Evolutionary conservation across 2,888 invertebrate species (phyloP).

Genomic region (Micoletzkya japonica): DNA sequence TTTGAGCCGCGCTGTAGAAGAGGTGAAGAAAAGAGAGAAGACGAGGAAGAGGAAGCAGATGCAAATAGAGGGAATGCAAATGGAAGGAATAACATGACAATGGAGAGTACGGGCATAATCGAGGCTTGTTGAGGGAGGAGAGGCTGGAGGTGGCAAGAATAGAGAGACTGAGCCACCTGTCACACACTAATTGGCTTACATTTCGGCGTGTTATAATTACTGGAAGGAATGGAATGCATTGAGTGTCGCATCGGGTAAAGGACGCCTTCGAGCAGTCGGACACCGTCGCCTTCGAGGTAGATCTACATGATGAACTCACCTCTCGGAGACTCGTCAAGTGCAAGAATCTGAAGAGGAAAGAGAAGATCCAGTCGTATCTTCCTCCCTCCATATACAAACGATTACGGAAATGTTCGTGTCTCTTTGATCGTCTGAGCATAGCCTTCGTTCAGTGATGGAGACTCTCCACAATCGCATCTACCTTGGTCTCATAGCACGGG

Average conservation of each 20-base stretch:
- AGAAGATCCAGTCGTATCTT: conserved; percentile 59
- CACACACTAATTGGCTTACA: too few relatives aligned
- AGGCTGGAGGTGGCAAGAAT: neutral
- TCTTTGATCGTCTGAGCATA: neutral
- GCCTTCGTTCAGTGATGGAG: conserved; percentile 23
- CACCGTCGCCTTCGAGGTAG: conserved; percentile 69
- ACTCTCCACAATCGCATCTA: conserved; percentile 21
- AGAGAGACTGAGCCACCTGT: too few relatives aligned
- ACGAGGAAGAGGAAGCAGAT: too few relatives aligned
- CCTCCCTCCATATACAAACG: conserved; percentile 66
- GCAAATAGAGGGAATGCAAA: too few relatives aligned
- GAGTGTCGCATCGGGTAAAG: conserved; percentile 68
- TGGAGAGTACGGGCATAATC: conserved; percentile 9
- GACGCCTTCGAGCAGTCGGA: conserved; percentile 68
- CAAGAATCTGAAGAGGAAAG: conserved; percentile 45
- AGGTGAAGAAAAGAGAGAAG: too few relatives aligned
- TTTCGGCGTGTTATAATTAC: too few relatives aligned
- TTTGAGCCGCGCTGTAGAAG: neutral
- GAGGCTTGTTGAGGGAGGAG: conserved; percentile 15
- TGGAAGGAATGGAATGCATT: neutral
- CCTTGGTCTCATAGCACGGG: neutral
- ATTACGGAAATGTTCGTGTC: conserved; percentile 64
- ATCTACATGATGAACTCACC: conserved; percentile 69
- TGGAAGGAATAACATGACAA: neutral
- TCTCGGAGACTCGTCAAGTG: conserved; percentile 48